Base-by-base conservation (phyloP, 2,797 vertebrate genomes). In the Cheirogaleus major region DNA sequence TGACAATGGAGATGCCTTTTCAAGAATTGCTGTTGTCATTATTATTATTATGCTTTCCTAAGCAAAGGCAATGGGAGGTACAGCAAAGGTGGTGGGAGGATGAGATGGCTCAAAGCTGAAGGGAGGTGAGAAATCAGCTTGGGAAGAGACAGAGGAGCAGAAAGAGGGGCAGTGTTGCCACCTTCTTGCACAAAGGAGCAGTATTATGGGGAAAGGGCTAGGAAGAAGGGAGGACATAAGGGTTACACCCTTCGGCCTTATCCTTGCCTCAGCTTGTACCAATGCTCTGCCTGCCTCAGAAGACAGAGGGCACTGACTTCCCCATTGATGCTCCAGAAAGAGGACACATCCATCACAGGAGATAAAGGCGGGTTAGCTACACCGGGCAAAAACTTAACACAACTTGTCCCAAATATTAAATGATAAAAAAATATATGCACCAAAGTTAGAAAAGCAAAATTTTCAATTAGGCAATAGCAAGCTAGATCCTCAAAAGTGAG, bases 401-500 rank as follows among this genome's bases (percentile, higher is more conserved):
- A 38, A 73, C 45, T 38, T 91, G 2, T 55, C 72, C 48, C 52
- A 88, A 32, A 73, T 70, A 75, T 73, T 73, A 63, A 89, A 55
- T 83, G 81, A 90, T 43, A 25, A 69, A 78, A 78, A 57, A 35
- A 27, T 15, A 0, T 92, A 43, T 20, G 43, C 43, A 48, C 48
- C 83, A 45, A 89, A 35, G 32, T 61, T 20, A 75, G 17, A 87
- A 86, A 78, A 4, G 27, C 50, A 25, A 30, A 17, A 7, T 90
- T 92, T 96, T 38, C n/a, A 80, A 17, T 48, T 82, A 72, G 35
- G 32, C 45, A 67, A 12, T 52, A 11, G n/a, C 38, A 90, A 89
- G 20, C 43, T 55, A 35, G 25, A 45, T 27, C 75, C 76, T 95
- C 52, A 69, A 80, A 96, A 91, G 52, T 87, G 32, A 95, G 61